These are phyloP conservation scores for Echeneis naucrates DNA, from an alignment of 2,797 vertebrate genomes.

Conservation along the genomic window DNA sequence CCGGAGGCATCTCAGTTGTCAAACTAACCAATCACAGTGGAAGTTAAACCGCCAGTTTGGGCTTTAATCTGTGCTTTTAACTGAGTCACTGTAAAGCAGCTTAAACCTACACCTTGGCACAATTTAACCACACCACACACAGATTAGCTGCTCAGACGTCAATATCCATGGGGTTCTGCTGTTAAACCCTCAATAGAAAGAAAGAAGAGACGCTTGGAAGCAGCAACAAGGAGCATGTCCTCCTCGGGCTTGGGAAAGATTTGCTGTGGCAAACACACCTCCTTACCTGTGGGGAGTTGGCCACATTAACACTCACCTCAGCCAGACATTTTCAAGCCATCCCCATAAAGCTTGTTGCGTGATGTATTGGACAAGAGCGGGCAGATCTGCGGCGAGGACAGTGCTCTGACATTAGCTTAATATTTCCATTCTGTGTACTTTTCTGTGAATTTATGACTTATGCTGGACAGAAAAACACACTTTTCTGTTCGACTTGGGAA, in stretches of 20 bases:
- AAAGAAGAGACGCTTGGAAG: neutral
- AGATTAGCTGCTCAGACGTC: conserved; percentile 56
- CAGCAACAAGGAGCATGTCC: neutral
- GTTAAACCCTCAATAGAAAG: conserved; percentile 31
- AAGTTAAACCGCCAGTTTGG: neutral
- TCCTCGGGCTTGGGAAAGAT: conserved; percentile 7
- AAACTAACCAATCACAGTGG: conserved; percentile 1
- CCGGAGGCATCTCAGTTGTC: neutral
- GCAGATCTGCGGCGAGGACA: conserved; percentile 30
- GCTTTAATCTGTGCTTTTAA: conserved; percentile 23
- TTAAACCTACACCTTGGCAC: conserved; percentile 50
- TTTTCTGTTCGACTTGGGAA: conserved; percentile 11
- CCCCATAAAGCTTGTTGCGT: neutral
- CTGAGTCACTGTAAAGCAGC: conserved; percentile 47
- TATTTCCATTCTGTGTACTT: conserved; percentile 26
- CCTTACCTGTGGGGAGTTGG: conserved; percentile 24
- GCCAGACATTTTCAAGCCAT: conserved; percentile 35
- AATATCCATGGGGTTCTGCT: conserved; percentile 16
- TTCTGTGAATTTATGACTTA: conserved; percentile 13
- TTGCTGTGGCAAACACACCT: conserved; percentile 35
- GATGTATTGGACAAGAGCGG: conserved; percentile 27
- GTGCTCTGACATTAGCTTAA: neutral
- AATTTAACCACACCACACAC: conserved; percentile 43
- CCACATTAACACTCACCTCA: conserved; percentile 17
- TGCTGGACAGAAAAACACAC: conserved; percentile 7